Conservation (phyloP, 2,888 invertebrate genomes). For the Ectemnius cavifrons region DNA sequence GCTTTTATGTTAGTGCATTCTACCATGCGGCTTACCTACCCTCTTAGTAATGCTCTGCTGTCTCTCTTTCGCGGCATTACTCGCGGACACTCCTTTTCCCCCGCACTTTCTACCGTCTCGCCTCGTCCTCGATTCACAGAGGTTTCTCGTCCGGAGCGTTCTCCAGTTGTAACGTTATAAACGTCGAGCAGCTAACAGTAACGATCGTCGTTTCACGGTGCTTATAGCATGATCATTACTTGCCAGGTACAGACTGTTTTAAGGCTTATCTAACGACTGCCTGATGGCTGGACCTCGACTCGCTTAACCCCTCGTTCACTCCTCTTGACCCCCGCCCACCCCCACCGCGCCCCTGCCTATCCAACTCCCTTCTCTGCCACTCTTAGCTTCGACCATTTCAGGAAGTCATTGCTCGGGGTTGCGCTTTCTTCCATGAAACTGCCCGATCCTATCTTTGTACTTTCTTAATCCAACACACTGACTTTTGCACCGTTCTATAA, state of each 20-base stretch:
- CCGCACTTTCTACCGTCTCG: constrained; percentile 17
- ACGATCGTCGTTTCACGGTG: constrained; percentile 56
- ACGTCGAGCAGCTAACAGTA: constrained; percentile 49
- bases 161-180: constrained; percentile 57
- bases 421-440: too few species aligned
- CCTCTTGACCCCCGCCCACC: constrained; percentile 35
- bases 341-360: constrained; percentile 16
- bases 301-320: constrained; percentile 52
- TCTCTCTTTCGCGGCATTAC: too few species aligned
- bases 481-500: too few species aligned
- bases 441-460: neutral
- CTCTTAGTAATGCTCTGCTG: constrained; percentile 58
- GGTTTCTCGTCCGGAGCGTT: constrained; percentile 49
- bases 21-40: constrained; percentile 61
- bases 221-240: constrained; percentile 55
- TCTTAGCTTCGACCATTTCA: neutral
- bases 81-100: neutral
- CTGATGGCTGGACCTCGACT: constrained; percentile 44
- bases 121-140: constrained; percentile 21
- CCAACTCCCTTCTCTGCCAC: neutral
- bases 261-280: constrained; percentile 57
- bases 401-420: neutral
- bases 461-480: too few species aligned
- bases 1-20: constrained; percentile 70
- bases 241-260: constrained; percentile 58